Evolutionary conservation across 2,797 vertebrate species (phyloP).

Genomic region (Coranthus polyacanthus): DNA sequence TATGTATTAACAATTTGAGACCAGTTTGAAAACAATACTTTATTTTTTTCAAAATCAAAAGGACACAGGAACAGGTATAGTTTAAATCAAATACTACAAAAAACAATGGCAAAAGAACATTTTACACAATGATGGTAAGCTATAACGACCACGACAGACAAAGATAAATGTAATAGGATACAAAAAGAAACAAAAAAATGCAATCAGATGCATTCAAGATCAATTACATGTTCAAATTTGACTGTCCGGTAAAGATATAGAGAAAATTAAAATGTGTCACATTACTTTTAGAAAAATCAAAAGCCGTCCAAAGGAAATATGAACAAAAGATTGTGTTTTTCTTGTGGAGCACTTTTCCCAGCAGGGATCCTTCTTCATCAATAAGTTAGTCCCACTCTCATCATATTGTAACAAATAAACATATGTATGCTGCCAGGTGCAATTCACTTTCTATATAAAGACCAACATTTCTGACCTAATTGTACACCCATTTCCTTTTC

Average conservation of each 20-base stretch:
- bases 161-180: neutral
- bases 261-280: slow-evolving; percentile 10
- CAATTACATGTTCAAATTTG: no score
- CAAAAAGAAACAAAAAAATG: no score
- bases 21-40: slow-evolving; percentile 70
- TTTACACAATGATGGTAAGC: slow-evolving; percentile 19
- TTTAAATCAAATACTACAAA: slow-evolving; percentile 41
- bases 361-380: slow-evolving; percentile 3
- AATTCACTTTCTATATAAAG: slow-evolving; percentile 31
- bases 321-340: neutral
- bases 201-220: slow-evolving; percentile 27
- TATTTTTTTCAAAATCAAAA: slow-evolving; percentile 67
- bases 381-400: slow-evolving; percentile 22
- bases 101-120: slow-evolving; percentile 55
- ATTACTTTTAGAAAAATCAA: slow-evolving; percentile 16
- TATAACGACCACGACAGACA: slow-evolving; percentile 1
- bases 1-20: slow-evolving; percentile 31
- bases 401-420: slow-evolving; percentile 47
- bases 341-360: slow-evolving; percentile 14
- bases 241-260: slow-evolving; percentile 17
- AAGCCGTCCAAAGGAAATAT: slow-evolving; percentile 10
- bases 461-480: slow-evolving; percentile 9
- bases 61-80: slow-evolving; percentile 24
- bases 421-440: slow-evolving; percentile 16
- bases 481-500: slow-evolving; percentile 17